phyloP scores from a whole-genome alignment of 2,888 invertebrate species.

The Omphaloscelis lunosa region DNA sequence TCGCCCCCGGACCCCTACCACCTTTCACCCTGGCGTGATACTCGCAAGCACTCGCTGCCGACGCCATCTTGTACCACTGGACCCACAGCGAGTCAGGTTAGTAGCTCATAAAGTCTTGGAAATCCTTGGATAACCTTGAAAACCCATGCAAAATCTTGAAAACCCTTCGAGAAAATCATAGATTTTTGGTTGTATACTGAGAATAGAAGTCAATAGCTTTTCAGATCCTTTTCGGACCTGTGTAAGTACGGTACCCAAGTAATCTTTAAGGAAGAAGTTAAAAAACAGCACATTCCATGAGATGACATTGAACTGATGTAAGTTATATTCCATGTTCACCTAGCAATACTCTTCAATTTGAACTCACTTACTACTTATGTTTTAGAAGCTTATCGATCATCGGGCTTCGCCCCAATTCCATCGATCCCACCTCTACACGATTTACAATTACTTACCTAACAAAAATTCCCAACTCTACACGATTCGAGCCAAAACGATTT shows the following conservation, averaged over 20 bases:
- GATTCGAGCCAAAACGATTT: neutral
- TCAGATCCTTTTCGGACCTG: neutral
- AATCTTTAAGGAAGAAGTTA: neutral
- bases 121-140: neutral
- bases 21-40: constrained; percentile 95
- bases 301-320: neutral
- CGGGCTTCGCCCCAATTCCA: too few species aligned
- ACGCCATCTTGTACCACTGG: constrained; percentile 96
- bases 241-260: neutral
- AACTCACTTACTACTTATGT: neutral
- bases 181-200: neutral
- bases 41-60: constrained; percentile 95
- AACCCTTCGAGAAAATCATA: neutral
- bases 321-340: neutral
- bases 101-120: constrained; percentile 66
- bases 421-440: too few species aligned
- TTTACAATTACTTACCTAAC: too few species aligned
- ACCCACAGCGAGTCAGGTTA: constrained; percentile 96
- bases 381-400: neutral
- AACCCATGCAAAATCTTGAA: neutral
- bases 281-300: neutral
- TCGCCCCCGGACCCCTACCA: constrained; percentile 95
- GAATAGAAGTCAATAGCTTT: neutral
- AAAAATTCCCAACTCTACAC: too few species aligned
- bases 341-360: neutral